Evolutionary conservation across 2,113 vertebrate species (phyloP), one percentile per base, ranked within the genome.

Genomic region (Pelvicachromis taeniatus): DNA sequence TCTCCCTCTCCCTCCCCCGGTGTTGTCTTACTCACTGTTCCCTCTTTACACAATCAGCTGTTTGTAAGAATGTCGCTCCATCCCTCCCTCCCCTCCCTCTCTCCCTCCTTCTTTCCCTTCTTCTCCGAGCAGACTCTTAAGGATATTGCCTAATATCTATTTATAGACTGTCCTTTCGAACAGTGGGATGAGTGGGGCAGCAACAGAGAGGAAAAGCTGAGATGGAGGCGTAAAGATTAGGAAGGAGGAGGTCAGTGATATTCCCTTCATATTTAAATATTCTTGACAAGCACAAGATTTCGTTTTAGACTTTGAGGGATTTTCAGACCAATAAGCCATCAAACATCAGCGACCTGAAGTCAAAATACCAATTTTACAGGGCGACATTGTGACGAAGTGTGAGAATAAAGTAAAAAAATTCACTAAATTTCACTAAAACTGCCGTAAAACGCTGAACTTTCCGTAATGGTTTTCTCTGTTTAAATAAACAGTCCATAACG

Each of bases 101-200:
- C 58, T 54, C 77, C 40, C 81, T 77, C 58, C 53, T 23, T 85
- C 85, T 8, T 80, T 81, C 83, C 59, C 79, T 70, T 82, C 53
- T 86, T 65, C 85, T 80, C 85, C 61, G 52, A 40, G 88, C 88
- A 90, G 88, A 94, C 93, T 93, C 90, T 93, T 92, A 94, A 95
- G 92, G 89, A 95, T 92, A 94, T 93, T 92, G 90, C 91, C 89
- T 92, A 92, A 94, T 93, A 93, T 90, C 91, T 94, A 94, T 95
- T 92, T 92, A 93, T 95, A 95, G 91, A 68, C 63, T 81, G 89
- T 92, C 87, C 87, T 92, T 93, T 93, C 75, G 80, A 91, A 85
- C 88, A 91, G 85, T 92, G 92, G 91, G 91, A 93, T 91, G 91
- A 88, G 68, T 77, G 86, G 86, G 85, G 86, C 86, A 85, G 88